These are phyloP conservation scores for Apodemus agrarius DNA, from an alignment of 2,797 vertebrate species.

Conservation along the genomic window DNA sequence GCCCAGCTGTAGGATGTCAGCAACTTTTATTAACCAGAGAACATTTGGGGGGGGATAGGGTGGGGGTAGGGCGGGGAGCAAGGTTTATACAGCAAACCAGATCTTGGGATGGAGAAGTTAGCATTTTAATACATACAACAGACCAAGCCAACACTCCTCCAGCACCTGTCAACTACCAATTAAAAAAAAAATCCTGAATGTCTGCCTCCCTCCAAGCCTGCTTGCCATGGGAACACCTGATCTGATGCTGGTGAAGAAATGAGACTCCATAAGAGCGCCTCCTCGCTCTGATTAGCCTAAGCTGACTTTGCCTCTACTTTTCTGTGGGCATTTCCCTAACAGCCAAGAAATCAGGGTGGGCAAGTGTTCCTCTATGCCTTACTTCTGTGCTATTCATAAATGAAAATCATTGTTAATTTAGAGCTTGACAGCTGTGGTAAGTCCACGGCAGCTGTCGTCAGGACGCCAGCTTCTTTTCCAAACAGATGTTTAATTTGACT, in stretches of 20 bases:
- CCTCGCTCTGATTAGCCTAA: neutral
- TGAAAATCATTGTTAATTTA: conserved; percentile 87
- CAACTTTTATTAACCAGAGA: neutral
- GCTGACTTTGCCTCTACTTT: conserved; percentile 54
- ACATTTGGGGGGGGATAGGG: neutral
- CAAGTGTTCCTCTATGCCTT: conserved; percentile 76
- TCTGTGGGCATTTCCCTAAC: conserved; percentile 50
- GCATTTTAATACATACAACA: neutral
- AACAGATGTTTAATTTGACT: conserved; percentile 90
- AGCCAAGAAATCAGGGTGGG: conserved; percentile 51
- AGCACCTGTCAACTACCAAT: neutral
- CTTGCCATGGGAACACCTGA: neutral
- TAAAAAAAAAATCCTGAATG: neutral
- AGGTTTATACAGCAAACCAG: neutral
- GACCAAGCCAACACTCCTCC: neutral
- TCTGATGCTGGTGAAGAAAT: conserved; percentile 9
- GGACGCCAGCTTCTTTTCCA: conserved; percentile 86
- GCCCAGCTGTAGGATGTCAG: neutral
- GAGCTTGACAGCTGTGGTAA: conserved; percentile 85
- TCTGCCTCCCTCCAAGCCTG: neutral
- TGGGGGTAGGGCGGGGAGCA: neutral
- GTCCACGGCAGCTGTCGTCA: conserved; percentile 86
- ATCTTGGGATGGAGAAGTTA: neutral
- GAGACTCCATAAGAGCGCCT: neutral
- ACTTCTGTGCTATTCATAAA: conserved; percentile 83